Percentiles rank a stretch among this genome's conserved stretches.
These are phyloP conservation scores for Neotoma lepida DNA, from an alignment of 2,113 vertebrate species.

Conservation along the genomic window DNA sequence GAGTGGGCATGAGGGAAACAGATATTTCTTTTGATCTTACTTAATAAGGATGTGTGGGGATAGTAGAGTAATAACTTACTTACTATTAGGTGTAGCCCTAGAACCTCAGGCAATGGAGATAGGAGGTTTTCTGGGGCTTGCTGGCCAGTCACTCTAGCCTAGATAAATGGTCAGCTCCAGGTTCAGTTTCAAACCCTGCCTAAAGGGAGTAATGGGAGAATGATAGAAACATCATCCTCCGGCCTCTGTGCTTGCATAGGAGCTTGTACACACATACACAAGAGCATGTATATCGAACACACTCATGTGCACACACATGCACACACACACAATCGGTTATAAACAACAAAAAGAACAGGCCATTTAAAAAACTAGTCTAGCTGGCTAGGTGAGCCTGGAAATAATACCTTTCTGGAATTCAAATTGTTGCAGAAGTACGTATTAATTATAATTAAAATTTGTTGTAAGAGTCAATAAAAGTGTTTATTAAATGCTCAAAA, in stretches of 20 bases:
- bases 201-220: not conserved
- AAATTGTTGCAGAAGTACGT: not conserved
- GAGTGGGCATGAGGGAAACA: not conserved
- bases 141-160: not conserved
- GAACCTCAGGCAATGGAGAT: not conserved
- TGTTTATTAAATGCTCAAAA: not conserved
- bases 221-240: not conserved
- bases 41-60: not conserved
- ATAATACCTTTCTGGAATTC: slow-evolving; percentile 7
- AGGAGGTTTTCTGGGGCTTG: not conserved
- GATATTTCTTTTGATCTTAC: not conserved
- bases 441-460: not conserved
- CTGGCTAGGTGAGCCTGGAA: not conserved
- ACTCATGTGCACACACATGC: not conserved
- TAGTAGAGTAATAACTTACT: too few relatives aligned
- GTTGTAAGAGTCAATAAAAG: slow-evolving; percentile 1
- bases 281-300: not conserved
- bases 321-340: too few relatives aligned
- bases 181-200: too few relatives aligned
- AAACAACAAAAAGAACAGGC: too few relatives aligned
- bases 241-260: not conserved
- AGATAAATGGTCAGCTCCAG: not conserved
- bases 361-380: not conserved
- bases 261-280: not conserved
- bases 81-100: too few relatives aligned